These are phyloP conservation scores for Peromyscus nudipes DNA, from an alignment of 2,797 vertebrate genomes.

Conservation along the genomic window DNA sequence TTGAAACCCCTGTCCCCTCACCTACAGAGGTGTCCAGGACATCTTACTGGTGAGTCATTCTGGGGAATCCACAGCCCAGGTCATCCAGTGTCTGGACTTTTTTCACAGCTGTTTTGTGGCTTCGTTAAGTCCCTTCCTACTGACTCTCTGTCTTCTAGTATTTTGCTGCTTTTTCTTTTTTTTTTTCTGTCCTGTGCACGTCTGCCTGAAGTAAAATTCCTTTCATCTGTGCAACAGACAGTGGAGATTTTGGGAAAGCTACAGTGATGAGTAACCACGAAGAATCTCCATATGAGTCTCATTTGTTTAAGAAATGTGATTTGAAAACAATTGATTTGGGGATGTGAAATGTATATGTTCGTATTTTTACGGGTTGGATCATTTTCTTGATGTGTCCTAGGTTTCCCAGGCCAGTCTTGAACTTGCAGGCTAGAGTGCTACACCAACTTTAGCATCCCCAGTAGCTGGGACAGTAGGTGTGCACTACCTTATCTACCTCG, in stretches of 20 bases:
- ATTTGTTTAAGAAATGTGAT: background rate
- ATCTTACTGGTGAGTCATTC: background rate
- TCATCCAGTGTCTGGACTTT: background rate
- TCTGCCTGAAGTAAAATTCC: conserved; percentile 14
- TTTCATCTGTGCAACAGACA: background rate
- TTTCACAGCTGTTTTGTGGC: background rate
- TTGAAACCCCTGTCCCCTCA: background rate
- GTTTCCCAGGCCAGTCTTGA: background rate
- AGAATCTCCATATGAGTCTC: background rate
- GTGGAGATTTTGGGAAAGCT: background rate
- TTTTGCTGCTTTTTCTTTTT: background rate
- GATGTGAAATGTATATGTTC: background rate
- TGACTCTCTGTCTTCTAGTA: background rate
- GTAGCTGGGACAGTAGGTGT: background rate
- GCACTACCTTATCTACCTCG: too few species aligned
- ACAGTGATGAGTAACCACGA: background rate
- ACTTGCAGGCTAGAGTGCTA: background rate
- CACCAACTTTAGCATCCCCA: background rate
- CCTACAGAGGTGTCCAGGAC: background rate
- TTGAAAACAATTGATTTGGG: conserved; percentile 35
- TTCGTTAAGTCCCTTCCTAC: background rate
- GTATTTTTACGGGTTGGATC: background rate
- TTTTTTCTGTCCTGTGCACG: background rate
- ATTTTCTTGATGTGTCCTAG: background rate
- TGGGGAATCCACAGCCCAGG: background rate